Evolutionary conservation across 2,888 invertebrate species (phyloP), one percentile per base, ranked within the genome.

Genomic region (Rutpela maculata): DNA sequence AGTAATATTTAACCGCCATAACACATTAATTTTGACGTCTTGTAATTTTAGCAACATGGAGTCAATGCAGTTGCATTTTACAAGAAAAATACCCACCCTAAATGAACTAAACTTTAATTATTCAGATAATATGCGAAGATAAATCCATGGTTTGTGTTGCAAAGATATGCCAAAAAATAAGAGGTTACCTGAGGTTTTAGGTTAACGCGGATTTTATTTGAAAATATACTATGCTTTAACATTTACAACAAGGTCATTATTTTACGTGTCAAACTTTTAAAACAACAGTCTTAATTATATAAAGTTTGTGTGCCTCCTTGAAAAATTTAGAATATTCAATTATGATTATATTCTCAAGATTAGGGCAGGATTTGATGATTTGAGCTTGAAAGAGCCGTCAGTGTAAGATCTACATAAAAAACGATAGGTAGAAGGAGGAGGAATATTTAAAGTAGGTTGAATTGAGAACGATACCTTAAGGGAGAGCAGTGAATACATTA

Each of bases 401-500:
- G 15, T 6, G 31, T 35, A 43, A 43, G 15, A 43, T 43, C 11
- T 43, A 12, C 11, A 15, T 15, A 15, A 43, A 50, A 50, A 26
- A n/a, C 2, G 18, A 7, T 35, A 67, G 60, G 55, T 68, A 26
- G 31, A 35, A 60, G 38, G 19, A 26, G 68, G 38, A 69, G 55
- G 62, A 68, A 60, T 19, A 56, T n/a, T 17, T 35, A 67, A 19
- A 26, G 60, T 15, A 19, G 43, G 19, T 35, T 19, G 63, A 55
- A 67, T 19, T 6, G 56, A 6, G 62, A 9, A 31, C 63, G 22
- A 62, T 55, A 62, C 62, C 35, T 62, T 22, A 35, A 63, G 35
- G 43, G 50, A 26, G 70, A 55, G 12, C 38, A 59, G 12, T 15
- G 60, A 38, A 68, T 69, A 69, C 57, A 57, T 56, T 70, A 22